Base-by-base conservation (phyloP, 2,888 invertebrate species). In the Volucella inanis region DNA sequence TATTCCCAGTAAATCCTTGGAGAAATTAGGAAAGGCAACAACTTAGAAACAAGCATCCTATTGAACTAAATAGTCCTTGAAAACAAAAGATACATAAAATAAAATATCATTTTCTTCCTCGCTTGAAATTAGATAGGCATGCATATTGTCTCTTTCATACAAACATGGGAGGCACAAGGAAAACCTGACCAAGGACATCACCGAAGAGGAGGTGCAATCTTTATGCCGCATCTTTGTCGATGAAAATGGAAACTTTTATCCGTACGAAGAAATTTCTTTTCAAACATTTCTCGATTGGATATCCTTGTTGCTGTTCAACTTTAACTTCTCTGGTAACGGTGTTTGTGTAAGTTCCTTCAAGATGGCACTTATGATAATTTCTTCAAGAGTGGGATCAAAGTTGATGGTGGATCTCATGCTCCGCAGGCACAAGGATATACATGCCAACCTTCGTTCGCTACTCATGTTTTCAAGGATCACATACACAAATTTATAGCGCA, bases 401-500 rank as follows among this genome's bases (percentile, higher is more conserved):
- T 62, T 38, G 47, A 72, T 54, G 47, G 47, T 47, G 64, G 54
- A 64, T 64, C 64, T 55, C 54, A 47, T 74, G 54, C 64, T 62
- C 54, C 18, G 55, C 45, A 52, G 31, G 38, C 14, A 62, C 15
- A 14, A 6, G 14, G 39, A 49, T 61, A 57, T 6, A 50, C 11
- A 54, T n/a, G 18, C 2, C 57, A 18, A 50, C 59, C 38, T 50
- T 57, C 31, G 31, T 3, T 31, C 38, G 22, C 12, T 50, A 18
- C 18, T 38, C 15, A 52, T 47, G 52, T 62, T 72, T 38, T 54
- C 59, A 54, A 68, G 76, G 76, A 77, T 54, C 68, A 31, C 6
- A 61, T 59, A 47, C 39, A 68, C 45, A 62, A 77, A 77, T 68
- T 77, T 59, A 77, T 77, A 47, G 39, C 6, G 6, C 39, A 77